Conservation (phyloP, 2,888 invertebrate genomes). For the Ophraella communa region DNA sequence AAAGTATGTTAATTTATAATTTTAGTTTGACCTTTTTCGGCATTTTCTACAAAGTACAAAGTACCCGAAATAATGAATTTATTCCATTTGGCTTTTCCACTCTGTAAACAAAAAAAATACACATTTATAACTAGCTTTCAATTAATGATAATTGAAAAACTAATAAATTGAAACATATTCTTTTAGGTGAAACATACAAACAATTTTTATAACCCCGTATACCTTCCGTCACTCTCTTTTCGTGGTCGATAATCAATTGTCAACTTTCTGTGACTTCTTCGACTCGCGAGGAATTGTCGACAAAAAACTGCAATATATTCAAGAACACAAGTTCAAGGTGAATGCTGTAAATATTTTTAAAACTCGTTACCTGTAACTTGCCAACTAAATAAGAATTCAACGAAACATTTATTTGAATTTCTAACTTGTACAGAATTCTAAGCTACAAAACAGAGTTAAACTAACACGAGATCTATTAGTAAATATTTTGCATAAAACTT, state of each 20-base stretch:
- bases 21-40: too few relatives aligned
- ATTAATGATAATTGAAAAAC: too few relatives aligned
- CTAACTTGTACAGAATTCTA: too few relatives aligned
- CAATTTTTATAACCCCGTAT: neutral
- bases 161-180: too few relatives aligned
- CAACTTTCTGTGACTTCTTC: neutral
- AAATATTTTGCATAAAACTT: neutral
- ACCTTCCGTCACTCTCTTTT: neutral
- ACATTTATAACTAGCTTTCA: too few relatives aligned
- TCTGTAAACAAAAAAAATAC: too few relatives aligned
- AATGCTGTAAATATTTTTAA: neutral
- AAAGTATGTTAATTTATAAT: too few relatives aligned
- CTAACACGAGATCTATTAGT: neutral
- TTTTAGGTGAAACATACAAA: neutral
- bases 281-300: neutral
- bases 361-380: neutral
- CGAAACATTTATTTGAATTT: too few relatives aligned
- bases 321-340: constrained; percentile 1
- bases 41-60: too few relatives aligned
- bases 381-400: neutral
- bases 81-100: too few relatives aligned
- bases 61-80: too few relatives aligned
- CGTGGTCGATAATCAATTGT: neutral
- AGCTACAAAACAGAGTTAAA: too few relatives aligned
- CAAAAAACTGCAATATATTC: neutral